These are phyloP conservation scores for Rhopalosiphum maidis DNA, from an alignment of 1,140 invertebrate genomes.

Conservation along the genomic window DNA sequence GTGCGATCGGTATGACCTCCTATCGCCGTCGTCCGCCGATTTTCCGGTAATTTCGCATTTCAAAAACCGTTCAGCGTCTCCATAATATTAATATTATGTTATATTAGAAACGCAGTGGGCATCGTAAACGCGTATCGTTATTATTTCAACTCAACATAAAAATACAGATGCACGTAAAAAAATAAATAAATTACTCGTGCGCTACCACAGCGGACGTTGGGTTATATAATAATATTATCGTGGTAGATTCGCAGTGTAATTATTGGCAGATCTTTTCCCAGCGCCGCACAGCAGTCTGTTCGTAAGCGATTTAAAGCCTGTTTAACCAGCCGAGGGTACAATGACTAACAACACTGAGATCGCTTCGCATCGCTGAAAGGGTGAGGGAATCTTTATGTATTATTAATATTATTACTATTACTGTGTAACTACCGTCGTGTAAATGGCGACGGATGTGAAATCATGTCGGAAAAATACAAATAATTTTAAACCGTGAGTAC, in stretches of 20 bases:
- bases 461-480: background rate
- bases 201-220: background rate
- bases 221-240: background rate
- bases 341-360: background rate
- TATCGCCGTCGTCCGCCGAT: background rate
- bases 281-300: too few species aligned
- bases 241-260: background rate
- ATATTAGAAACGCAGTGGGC: background rate
- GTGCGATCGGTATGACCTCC: background rate
- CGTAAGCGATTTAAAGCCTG: background rate
- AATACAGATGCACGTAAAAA: background rate
- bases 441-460: slow-evolving; percentile 6
- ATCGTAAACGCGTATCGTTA: background rate
- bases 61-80: background rate
- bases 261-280: background rate
- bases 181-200: background rate
- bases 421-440: background rate
- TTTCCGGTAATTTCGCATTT: background rate
- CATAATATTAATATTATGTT: background rate
- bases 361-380: background rate
- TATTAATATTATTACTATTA: background rate
- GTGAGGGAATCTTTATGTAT: background rate
- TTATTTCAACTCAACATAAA: background rate
- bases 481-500: background rate
- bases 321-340: background rate